These are phyloP conservation scores for Danio kyathit DNA, from an alignment of 2,797 vertebrate species.

Conservation along the genomic window DNA sequence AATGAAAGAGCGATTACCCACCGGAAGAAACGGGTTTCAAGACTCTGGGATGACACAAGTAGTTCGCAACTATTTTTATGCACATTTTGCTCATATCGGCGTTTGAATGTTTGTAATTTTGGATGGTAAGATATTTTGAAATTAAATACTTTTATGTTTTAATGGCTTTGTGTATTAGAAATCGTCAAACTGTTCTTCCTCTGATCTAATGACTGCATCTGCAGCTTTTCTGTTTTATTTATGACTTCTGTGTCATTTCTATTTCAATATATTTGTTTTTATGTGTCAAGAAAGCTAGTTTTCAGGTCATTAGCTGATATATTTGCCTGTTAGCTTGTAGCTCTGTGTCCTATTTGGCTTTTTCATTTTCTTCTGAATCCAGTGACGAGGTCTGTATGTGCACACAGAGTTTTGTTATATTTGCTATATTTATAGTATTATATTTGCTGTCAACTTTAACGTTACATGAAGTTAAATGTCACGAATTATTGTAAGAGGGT, in stretches of 20 bases:
- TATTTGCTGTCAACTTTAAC: background rate
- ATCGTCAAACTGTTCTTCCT: background rate
- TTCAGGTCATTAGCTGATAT: background rate
- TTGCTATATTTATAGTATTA: background rate
- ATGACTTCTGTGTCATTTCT: background rate
- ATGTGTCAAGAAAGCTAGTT: background rate
- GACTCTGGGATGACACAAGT: slow-evolving; percentile 37
- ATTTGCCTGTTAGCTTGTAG: background rate
- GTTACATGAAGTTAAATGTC: background rate
- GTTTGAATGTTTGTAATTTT: slow-evolving; percentile 35
- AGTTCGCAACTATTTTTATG: slow-evolving; percentile 31
- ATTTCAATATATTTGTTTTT: background rate
- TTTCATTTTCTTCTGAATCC: background rate
- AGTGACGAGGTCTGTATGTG: background rate
- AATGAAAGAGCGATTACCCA: slow-evolving; percentile 63
- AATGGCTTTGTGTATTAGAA: background rate
- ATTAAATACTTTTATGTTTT: background rate
- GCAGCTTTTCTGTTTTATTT: background rate
- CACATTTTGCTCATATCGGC: slow-evolving; percentile 1
- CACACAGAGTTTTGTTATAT: no score
- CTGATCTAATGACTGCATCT: background rate
- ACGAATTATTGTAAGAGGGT: background rate
- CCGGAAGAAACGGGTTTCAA: slow-evolving; percentile 64
- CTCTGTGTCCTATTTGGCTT: background rate
- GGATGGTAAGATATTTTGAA: slow-evolving; percentile 38